Base-by-base conservation (phyloP, 2,888 invertebrate species). In the Himalopsyche anomala region DNA sequence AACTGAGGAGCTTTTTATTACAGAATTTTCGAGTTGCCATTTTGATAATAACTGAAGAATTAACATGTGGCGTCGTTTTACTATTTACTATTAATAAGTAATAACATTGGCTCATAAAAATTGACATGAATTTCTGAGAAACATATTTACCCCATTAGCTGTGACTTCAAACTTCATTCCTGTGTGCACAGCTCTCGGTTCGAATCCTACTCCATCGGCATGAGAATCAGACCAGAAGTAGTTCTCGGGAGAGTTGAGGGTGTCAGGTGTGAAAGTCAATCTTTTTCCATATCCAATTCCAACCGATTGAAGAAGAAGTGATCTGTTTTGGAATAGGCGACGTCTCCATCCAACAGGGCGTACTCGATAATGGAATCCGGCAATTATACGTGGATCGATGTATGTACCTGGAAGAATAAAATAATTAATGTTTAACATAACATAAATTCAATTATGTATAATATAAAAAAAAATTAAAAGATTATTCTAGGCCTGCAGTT, bases 151-250 rank as follows among this genome's bases (percentile, higher is more conserved):
- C 89, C 94, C 94, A 89, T 94, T 94, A 89, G 95, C 94, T 88
- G 93, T 92, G 85, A 96, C 93, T 17, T 92, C 90, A 91, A 96
- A 95, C 89, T 94, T 94, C 95, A 95, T 95, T 54, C 95, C 95
- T 56, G 94, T 94, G 88, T 94, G 93, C 55, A 96, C 94, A 9
- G 95, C 96, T 80, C 95, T 93, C 3, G 95, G 93, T 90, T 95
- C 95, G 90, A 95, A 92, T 82, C 96, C 96, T 87, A 95, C 92
- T 56, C 96, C 96, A 89, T 95, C 95, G 5, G 95, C 94, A 89
- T 95, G 95, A 69, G 95, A 96, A 91, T 96, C 96, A 40, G 96
- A 96, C 96, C 96, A 96, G 91, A 96, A 95, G 90, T 94, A 96
- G 91, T 96, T 95, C 89, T 95, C 93, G 4, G 95, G 94, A 19